Conservation (phyloP, 2,888 invertebrate species). For the Dendrolimus pini region DNA sequence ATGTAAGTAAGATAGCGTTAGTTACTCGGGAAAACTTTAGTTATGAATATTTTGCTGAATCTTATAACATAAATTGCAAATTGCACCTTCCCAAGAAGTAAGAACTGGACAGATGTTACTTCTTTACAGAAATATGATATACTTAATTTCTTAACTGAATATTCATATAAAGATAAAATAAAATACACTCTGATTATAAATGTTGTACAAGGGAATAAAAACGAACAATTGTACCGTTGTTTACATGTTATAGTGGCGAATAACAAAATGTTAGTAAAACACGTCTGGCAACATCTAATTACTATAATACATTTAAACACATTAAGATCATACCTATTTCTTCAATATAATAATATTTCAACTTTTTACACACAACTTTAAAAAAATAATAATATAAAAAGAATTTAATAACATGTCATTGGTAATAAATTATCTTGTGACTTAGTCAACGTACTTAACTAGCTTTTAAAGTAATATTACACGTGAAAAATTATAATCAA, state of each 20-base stretch:
- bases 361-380: slow-evolving; percentile 58
- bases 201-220: too few relatives aligned
- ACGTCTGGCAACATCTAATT: slow-evolving; percentile 54
- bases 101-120: too few relatives aligned
- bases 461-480: slow-evolving; percentile 38
- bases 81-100: too few relatives aligned
- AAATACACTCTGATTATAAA: too few relatives aligned
- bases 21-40: too few relatives aligned
- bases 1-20: too few relatives aligned
- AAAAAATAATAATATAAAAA: slow-evolving; percentile 50
- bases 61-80: too few relatives aligned
- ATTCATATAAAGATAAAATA: too few relatives aligned
- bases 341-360: slow-evolving; percentile 53
- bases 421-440: slow-evolving; percentile 76
- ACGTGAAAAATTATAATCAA: slow-evolving; percentile 30
- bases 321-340: slow-evolving; percentile 41
- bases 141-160: too few relatives aligned
- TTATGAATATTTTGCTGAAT: too few relatives aligned
- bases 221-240: too few relatives aligned
- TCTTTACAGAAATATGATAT: too few relatives aligned
- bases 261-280: slow-evolving; percentile 61
- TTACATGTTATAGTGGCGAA: slow-evolving; percentile 21
- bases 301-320: slow-evolving; percentile 40
- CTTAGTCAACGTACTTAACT: slow-evolving; percentile 69
- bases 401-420: slow-evolving; percentile 72